Conservation (phyloP, 2,797 vertebrate species). For the Diceros bicornis region DNA sequence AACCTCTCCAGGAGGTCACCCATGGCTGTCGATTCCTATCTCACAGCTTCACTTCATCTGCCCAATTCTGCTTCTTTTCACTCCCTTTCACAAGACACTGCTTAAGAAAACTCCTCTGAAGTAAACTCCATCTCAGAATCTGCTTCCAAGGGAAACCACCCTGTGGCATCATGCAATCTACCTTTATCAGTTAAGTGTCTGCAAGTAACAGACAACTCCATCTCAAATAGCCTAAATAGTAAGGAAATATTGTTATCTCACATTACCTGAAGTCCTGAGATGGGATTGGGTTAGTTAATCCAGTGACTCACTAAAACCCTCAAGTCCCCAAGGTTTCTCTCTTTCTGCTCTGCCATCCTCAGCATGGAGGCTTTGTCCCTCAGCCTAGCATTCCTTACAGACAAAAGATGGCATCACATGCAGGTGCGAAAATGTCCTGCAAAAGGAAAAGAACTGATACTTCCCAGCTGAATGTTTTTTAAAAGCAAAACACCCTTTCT, state of each 20-base stretch:
- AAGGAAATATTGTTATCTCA: neutral
- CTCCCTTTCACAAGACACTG: neutral
- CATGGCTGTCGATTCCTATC: neutral
- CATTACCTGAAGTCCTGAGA: slow-evolving; percentile 27
- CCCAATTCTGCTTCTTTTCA: slow-evolving; percentile 19
- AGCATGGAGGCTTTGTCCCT: slow-evolving; percentile 22
- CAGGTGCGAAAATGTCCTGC: slow-evolving; percentile 42
- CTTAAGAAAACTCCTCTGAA: slow-evolving; percentile 36
- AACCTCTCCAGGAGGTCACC: neutral
- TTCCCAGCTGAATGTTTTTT: slow-evolving; percentile 56
- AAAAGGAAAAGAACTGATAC: slow-evolving; percentile 50
- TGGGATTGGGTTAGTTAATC: neutral
- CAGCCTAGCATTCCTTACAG: slow-evolving; percentile 13
- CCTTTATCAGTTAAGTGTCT: slow-evolving; percentile 7
- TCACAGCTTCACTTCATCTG: slow-evolving; percentile 16
- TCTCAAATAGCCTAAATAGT: slow-evolving; percentile 23
- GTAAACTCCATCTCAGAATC: slow-evolving; percentile 30
- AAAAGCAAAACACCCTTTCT: slow-evolving; percentile 62
- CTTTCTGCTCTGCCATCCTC: slow-evolving; percentile 57
- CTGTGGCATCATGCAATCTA: neutral
- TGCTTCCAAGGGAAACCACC: slow-evolving; percentile 28
- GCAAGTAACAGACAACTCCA: slow-evolving; percentile 1
- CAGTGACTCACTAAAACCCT: slow-evolving; percentile 23
- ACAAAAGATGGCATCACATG: slow-evolving; percentile 45
- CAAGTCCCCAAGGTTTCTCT: slow-evolving; percentile 39